Percentiles rank a stretch among this genome's conserved stretches.
phyloP scores from a whole-genome alignment of 2,797 vertebrate genomes.

The Ispidina picta region DNA sequence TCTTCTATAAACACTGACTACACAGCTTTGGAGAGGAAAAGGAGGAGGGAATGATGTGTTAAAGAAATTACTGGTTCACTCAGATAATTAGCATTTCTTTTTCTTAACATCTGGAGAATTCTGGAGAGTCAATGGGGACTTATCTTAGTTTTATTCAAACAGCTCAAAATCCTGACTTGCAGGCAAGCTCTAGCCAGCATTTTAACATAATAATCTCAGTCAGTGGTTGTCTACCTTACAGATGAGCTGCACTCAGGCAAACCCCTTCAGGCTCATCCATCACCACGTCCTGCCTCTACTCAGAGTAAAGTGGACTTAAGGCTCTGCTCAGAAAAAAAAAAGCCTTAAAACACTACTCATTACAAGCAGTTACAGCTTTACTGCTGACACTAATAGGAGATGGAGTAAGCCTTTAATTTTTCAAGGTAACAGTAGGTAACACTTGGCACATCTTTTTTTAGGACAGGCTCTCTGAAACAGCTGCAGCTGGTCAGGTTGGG shows the following conservation, averaged over 20 bases:
- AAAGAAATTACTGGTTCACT: neutral
- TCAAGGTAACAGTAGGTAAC: neutral
- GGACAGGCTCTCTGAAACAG: neutral
- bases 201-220: neutral
- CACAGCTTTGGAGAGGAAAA: conserved; percentile 4
- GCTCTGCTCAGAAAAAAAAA: no score
- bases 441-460: accelerated
- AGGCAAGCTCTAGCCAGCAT: neutral
- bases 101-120: neutral
- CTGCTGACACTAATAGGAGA: neutral
- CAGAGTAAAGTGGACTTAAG: neutral
- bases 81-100: neutral
- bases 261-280: neutral
- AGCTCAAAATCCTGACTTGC: neutral
- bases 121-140: neutral
- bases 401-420: neutral
- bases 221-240: neutral
- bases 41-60: neutral
- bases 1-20: conserved; percentile 41
- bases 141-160: neutral
- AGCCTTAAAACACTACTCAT: neutral
- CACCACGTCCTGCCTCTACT: neutral
- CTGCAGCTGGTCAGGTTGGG: neutral
- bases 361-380: neutral
- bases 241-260: neutral